phyloP scores from a whole-genome alignment of 92 coral and sea anemone genomes.

The Actinostola sp. region DNA sequence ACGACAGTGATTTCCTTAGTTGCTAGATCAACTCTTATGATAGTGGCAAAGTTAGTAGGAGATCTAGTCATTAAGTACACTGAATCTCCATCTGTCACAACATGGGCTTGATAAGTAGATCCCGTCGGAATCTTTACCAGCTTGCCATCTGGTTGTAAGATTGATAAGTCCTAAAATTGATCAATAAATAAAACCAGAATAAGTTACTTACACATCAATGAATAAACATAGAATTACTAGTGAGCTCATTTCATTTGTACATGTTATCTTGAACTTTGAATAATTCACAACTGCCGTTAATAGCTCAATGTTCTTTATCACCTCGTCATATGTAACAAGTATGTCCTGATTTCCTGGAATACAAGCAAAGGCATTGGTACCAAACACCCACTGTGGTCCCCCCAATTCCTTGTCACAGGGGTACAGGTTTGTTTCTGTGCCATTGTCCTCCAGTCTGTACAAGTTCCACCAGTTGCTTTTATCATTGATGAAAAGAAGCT shows the following conservation, averaged over 20 bases:
- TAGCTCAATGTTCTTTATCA: constrained; percentile 4
- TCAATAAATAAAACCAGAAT: too few relatives aligned
- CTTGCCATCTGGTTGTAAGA: constrained; percentile 68
- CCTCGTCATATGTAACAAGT: constrained; percentile 72
- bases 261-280: too few relatives aligned
- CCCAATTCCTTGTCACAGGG: constrained; percentile 80
- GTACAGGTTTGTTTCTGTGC: constrained; percentile 71
- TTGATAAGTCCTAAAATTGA: constrained; percentile 47
- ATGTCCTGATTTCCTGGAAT: constrained; percentile 68
- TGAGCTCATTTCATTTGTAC: too few relatives aligned
- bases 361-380: constrained; percentile 71
- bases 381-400: constrained; percentile 82
- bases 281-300: too few relatives aligned
- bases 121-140: constrained; percentile 50
- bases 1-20: constrained; percentile 56
- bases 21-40: constrained; percentile 66
- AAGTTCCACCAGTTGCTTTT: constrained; percentile 98
- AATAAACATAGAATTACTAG: too few relatives aligned
- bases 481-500: constrained; percentile 81
- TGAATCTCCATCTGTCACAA: constrained; percentile 63
- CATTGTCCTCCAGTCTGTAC: constrained; percentile 70
- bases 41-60: constrained; percentile 55
- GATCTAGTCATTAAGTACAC: constrained; percentile 76
- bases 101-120: constrained; percentile 53
- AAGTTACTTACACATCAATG: too few relatives aligned